Base-by-base conservation (phyloP, 2,888 invertebrate genomes). In the Cepaea hortensis region DNA sequence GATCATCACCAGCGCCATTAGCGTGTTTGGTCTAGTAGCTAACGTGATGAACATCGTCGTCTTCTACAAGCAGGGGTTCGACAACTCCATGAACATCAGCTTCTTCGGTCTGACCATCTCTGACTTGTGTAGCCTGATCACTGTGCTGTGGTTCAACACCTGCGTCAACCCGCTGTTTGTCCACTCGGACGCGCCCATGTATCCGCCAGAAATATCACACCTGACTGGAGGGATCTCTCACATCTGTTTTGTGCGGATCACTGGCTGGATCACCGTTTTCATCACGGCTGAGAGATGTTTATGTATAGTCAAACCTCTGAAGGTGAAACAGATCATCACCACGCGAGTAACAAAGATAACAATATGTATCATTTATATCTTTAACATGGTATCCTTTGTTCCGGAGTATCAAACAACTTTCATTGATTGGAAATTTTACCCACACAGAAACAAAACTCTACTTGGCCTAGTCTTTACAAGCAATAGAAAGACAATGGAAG, bases 271-370 rank as follows among this genome's bases (percentile, higher is more conserved):
- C 48, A 81, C 81, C 11, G 81, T 68, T 0, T 81, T 48, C 68
- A 70, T 81, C 7, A 81, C 81, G 3, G 62, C 68, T 13, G 81
- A 81, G 48, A 65, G 81, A 23, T 81, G 81, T 68, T 70, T 81
- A 20, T 81, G 81, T 76, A 76, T 76, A 50, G 50, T n/a, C 18
- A 20, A 50, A 5, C 76, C 76, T 4, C 50, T 76, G 50, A 76
- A 50, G 50, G 50, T 76, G 5, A 76, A 76, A 50, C 76, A 20
- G 20, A 76, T 76, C n/a, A 76, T 76, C 48, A 76, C 76, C 2
- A 48, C 76, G 20, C 48, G n/a, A n/a, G 76, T 76, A 76, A 76
- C 76, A 15, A 48, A 48, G 35, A 48, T 23, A 61, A 62, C 61
- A 4, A 48, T 82, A 3, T 55, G 18, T 1, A 11, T 72, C 15